Conservation (phyloP, 2,113 vertebrate genomes). For the Sclerurus mexicanus region DNA sequence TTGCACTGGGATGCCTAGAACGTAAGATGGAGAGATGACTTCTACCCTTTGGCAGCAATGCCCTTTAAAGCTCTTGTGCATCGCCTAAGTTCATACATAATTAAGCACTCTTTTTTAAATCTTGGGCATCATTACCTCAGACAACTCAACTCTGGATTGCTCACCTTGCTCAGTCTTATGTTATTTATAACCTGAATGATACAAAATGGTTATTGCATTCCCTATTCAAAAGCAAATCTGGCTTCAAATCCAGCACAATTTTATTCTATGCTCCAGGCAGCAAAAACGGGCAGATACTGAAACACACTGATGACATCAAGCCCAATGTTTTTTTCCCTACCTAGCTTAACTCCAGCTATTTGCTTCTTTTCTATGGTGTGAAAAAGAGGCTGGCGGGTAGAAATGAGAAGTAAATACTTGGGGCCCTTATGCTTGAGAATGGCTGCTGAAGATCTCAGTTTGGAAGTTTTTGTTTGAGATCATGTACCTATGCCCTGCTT, state of each 20-base stretch:
- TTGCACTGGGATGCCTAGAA: not conserved
- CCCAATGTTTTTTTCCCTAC: rapidly evolving
- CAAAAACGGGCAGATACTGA: not conserved
- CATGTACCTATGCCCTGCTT: rapidly evolving
- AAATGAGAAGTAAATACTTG: not conserved
- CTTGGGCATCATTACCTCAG: not conserved
- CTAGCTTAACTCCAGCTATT: not conserved
- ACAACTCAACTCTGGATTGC: not conserved
- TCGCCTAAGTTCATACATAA: not conserved
- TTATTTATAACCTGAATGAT: not conserved
- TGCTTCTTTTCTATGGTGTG: not conserved
- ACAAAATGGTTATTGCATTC: not conserved
- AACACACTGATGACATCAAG: not conserved
- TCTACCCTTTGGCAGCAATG: not conserved
- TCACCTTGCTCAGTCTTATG: not conserved
- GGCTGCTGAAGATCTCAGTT: not conserved
- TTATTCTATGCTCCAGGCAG: not conserved
- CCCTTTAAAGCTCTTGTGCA: not conserved
- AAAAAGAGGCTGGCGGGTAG: not conserved
- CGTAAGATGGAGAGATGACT: not conserved
- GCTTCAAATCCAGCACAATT: not conserved
- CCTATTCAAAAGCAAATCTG: not conserved
- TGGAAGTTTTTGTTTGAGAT: not conserved
- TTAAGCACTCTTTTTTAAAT: not conserved
- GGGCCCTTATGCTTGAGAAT: not conserved